Evolutionary conservation across 2,888 invertebrate genomes (phyloP), one percentile per base, ranked within the genome.

Genomic region (Phengaris arion): DNA sequence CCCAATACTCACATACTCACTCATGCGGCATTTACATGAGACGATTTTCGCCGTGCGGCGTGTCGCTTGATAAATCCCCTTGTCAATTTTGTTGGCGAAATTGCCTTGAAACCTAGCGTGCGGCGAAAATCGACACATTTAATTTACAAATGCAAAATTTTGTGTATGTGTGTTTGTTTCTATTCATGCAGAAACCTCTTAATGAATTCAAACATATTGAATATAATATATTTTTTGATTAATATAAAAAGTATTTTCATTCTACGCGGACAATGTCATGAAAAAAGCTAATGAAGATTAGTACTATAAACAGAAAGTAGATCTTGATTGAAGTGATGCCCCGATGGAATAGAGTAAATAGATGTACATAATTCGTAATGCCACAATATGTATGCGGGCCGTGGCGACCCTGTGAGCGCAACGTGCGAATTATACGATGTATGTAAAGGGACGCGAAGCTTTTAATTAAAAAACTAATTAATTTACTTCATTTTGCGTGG

Each of bases 351-450:
- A 9, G 48, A 48, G 15, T 59, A 59, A 59, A 7, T 57, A 68
- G 64, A 35, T 45, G 64, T 45, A n/a, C n/a, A 15, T 51, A 22
- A 15, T 52, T 70, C 48, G 22, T 72, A 72, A 72, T 52, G 52
- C 35, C 12, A 54, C 54, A 54, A 72, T 72, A 72, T 54, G 72
- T 72, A 72, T 72, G 72, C 72, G 35, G 72, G 13, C 35, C 51
- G 35, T 13, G 8, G 13, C 51, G 22, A 52, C 52, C 72, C 52
- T 54, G 13, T 15, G 22, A n/a, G 52, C 72, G 12, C 22, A 72
- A 72, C 72, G 52, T 52, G 72, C 51, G 52, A 72, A 72, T 72
- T 72, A 72, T 72, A 54, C 72, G 72, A 5, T 54, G 35, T 51
- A 70, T 64, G 15, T 51, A 70, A 72, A 72, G 54, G 22, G 54